Base-by-base conservation (phyloP, 1,140 invertebrate genomes). In the Drosophila nikananu region DNA sequence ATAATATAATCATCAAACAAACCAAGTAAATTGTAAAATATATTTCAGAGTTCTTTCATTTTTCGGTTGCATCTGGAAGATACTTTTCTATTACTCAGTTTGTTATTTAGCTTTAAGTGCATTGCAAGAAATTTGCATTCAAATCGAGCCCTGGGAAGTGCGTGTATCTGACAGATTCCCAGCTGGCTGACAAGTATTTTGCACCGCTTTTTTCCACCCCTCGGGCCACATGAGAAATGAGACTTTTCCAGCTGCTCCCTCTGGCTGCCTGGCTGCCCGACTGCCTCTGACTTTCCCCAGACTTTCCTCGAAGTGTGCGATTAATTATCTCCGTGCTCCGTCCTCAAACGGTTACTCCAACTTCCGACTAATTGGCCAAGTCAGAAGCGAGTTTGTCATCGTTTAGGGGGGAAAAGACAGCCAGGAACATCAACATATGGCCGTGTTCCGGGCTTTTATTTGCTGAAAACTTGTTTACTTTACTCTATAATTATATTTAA, bases 81-180 rank as follows among this genome's bases (percentile, higher is more conserved):
- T 25, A n/a, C 23, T n/a, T 30, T 27, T 19, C 3, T 51, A 4
- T 5, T 12, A 4, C 13, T 13, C 6, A 12, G 12, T 35, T 2
- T 7, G 27, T 7, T 27, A 6, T 0, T 27, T 27, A 27, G 30
- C 2, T 37, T 9, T 5, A 0, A 23, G 54, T 55, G 54, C 32
- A 37, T 17, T 75, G 70, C 64, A 60, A 37, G 48, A 66, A 77
- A 80, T 83, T 83, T 83, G 77, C 81, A 83, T 83, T 83, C 64
- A 41, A 76, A 67, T 66, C 68, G 70, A 46, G 32, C 44, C 19
- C 12, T 15, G 62, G 15, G 19, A 70, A 81, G 60, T 61, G 65
- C 60, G 60, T 81, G 80, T 78, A 48, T 62, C 60, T 83, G 77
- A 73, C 81, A 83, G 78, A 80, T 83, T 62, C 52, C 52, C 51